Conservation (phyloP, 2,113 vertebrate genomes). For the Gadus macrocephalus region DNA sequence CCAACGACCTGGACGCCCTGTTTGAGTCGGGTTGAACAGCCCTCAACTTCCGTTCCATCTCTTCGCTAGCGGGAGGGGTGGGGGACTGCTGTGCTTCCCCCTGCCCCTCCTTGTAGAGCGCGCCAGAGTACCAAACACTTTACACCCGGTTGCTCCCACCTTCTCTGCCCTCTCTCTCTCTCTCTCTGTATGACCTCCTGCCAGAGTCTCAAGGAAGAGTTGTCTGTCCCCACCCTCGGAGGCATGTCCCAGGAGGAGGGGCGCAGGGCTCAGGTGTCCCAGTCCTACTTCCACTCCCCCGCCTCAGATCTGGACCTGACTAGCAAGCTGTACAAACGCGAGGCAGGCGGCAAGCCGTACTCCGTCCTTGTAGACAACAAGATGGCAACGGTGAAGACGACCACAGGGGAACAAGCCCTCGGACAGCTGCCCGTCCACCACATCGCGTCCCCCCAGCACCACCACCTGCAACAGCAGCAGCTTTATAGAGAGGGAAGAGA, state of each 20-base stretch:
- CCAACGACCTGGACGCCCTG: conserved; percentile 60
- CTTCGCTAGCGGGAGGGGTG: conserved; percentile 59
- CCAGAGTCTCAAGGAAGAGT: conserved; percentile 83
- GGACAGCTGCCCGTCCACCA: conserved; percentile 41
- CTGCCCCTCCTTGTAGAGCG: conserved; percentile 43
- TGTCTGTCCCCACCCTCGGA: conserved; percentile 69
- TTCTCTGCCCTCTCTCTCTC: conserved; percentile 8
- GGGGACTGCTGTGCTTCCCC: conserved; percentile 56
- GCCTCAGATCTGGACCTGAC: conserved; percentile 85
- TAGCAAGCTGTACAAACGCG: conserved; percentile 87
- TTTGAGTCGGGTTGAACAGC: conserved; percentile 68
- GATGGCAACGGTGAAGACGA: conserved; percentile 72
- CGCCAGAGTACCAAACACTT: conserved; percentile 16
- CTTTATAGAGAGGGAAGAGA: conserved; percentile 82
- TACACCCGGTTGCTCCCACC: neutral
- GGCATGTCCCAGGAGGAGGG: conserved; percentile 92
- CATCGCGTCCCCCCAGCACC: conserved; percentile 66
- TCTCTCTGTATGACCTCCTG: conserved; percentile 81
- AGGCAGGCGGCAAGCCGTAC: conserved; percentile 84
- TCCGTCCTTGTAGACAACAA: conserved; percentile 89
- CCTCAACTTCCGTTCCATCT: conserved; percentile 60
- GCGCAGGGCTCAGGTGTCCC: conserved; percentile 74
- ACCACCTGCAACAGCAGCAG: conserved; percentile 81
- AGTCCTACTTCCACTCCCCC: conserved; percentile 78
- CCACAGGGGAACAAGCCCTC: conserved; percentile 61